Percentiles rank a stretch among this genome's conserved stretches.
phyloP scores from a whole-genome alignment of 2,797 vertebrate species.

The Pseudochromis fuscus region DNA sequence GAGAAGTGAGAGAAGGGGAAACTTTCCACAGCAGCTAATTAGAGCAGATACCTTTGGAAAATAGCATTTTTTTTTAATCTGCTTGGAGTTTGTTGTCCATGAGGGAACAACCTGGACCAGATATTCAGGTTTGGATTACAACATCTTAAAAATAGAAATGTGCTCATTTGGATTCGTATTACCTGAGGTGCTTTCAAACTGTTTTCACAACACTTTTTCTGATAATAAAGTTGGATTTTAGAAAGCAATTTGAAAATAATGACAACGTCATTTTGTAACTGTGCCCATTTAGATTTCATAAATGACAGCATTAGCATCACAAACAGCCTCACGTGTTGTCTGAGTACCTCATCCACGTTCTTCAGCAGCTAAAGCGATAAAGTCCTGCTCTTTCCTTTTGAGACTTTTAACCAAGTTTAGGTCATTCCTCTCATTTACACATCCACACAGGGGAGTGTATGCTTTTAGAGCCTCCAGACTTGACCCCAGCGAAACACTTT shows the following conservation, averaged over 20 bases:
- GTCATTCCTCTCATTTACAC: background rate
- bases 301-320: background rate
- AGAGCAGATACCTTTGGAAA: slow-evolving; percentile 30
- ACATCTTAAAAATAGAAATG: slow-evolving; percentile 21
- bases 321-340: background rate
- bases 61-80: background rate
- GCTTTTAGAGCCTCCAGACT: background rate
- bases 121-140: slow-evolving; percentile 15
- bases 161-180: background rate
- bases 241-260: background rate
- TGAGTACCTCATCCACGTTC: background rate
- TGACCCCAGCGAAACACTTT: background rate
- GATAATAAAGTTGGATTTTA: background rate
- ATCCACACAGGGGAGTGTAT: background rate
- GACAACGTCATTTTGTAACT: background rate
- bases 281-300: background rate
- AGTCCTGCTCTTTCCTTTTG: background rate
- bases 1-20: slow-evolving; percentile 24
- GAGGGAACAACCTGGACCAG: background rate
- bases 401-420: background rate
- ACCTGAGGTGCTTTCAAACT: slow-evolving; percentile 15
- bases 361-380: background rate
- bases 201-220: background rate
- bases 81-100: slow-evolving; percentile 13
- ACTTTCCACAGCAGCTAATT: slow-evolving; percentile 55